These are phyloP conservation scores for Drosophila bipectinata DNA, from an alignment of 1,140 invertebrate species.

Conservation along the genomic window DNA sequence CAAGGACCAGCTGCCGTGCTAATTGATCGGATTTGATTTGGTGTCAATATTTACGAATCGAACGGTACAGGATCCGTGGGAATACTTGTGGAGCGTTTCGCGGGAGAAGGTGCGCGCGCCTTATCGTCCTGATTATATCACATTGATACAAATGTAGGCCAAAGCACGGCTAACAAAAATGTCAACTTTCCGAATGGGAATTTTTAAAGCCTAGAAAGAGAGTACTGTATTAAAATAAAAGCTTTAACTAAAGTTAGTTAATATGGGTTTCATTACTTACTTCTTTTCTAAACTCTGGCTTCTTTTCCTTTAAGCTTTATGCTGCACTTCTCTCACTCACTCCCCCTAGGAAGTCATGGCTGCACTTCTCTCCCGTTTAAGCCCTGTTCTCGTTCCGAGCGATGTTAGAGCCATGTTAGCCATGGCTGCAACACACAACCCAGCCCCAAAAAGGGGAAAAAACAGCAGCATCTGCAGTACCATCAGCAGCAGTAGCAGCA, in stretches of 20 bases:
- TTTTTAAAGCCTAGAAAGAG: background rate
- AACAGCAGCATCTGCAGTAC: slow-evolving; percentile 22
- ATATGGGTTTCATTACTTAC: slow-evolving; percentile 20
- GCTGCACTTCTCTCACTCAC: slow-evolving; percentile 35
- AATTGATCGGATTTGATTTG: slow-evolving; percentile 31
- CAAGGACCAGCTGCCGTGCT: slow-evolving; percentile 16
- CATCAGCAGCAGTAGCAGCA: slow-evolving; percentile 22
- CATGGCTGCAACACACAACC: slow-evolving; percentile 38
- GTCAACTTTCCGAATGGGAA: slow-evolving; percentile 6
- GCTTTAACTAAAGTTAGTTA: background rate
- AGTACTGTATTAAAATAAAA: background rate
- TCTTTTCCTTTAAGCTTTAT: slow-evolving; percentile 23
- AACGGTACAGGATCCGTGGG: slow-evolving; percentile 31
- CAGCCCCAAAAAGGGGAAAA: slow-evolving; percentile 46
- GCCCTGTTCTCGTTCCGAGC: slow-evolving; percentile 14
- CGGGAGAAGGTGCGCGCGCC: slow-evolving; percentile 55
- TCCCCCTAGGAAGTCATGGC: slow-evolving; percentile 2
- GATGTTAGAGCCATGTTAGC: slow-evolving; percentile 32
- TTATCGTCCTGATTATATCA: slow-evolving; percentile 83
- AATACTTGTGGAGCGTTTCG: slow-evolving; percentile 70
- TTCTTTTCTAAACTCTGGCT: slow-evolving; percentile 6
- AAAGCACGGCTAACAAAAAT: slow-evolving; percentile 58
- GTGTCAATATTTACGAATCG: slow-evolving; percentile 46
- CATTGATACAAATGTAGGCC: slow-evolving; percentile 78
- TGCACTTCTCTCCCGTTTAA: slow-evolving; percentile 28